Conservation (phyloP, 2,888 invertebrate genomes). For the Drosophila pegasa region DNA sequence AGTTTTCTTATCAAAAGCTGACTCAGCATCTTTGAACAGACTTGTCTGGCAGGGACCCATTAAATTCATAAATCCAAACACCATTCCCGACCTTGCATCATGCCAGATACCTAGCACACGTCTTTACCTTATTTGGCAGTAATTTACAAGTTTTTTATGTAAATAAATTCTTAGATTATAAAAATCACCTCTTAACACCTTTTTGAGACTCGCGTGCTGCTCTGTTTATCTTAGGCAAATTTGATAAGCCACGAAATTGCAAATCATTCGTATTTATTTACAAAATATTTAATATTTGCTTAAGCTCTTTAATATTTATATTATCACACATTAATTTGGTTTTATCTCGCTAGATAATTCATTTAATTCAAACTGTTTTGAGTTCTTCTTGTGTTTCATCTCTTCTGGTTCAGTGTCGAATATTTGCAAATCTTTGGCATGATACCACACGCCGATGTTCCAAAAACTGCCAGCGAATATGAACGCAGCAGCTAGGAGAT, state of each 20-base stretch:
- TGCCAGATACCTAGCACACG: too few relatives aligned
- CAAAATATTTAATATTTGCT: background rate
- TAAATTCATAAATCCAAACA: too few relatives aligned
- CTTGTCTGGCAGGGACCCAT: too few relatives aligned
- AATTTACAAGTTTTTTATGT: background rate
- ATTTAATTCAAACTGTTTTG: slow-evolving; percentile 9
- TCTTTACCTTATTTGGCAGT: background rate
- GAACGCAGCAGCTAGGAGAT: slow-evolving; percentile 87
- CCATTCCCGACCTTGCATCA: too few relatives aligned
- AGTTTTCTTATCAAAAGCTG: too few relatives aligned
- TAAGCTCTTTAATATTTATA: slow-evolving; percentile 3
- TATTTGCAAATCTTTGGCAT: slow-evolving; percentile 88
- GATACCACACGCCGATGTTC: slow-evolving; percentile 88
- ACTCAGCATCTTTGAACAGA: too few relatives aligned
- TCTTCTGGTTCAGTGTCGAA: slow-evolving; percentile 87
- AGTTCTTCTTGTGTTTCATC: background rate
- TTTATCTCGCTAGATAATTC: slow-evolving; percentile 15
- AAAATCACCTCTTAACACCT: background rate
- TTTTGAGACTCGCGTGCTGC: slow-evolving; percentile 4
- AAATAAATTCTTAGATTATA: background rate
- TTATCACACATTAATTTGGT: slow-evolving; percentile 5
- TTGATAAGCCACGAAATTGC: slow-evolving; percentile 1
- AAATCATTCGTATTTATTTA: background rate
- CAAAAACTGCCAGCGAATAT: slow-evolving; percentile 88
- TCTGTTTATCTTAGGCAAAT: background rate